Evolutionary conservation across 2,888 invertebrate genomes (phyloP), one percentile per base, ranked within the genome.

Genomic region (Cosmopolites sordidus): DNA sequence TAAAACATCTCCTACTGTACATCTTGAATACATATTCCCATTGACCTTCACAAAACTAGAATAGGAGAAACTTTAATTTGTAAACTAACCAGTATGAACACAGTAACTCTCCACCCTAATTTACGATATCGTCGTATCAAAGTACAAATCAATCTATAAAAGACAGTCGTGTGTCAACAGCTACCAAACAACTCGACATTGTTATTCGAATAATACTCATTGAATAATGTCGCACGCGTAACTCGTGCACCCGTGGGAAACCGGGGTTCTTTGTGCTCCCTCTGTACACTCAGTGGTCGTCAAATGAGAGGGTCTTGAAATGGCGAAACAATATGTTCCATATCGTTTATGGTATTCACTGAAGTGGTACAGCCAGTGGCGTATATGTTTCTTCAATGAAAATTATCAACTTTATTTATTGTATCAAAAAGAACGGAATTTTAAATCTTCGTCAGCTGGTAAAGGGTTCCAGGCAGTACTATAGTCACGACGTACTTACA

Each of bases 221-320:
- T 51, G 49, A 47, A 54, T 56, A 58, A 58, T 48, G 64, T 61
- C 64, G 62, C 56, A 58, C 48, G 62, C 54, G 59, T 27, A 54
- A 58, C 62, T 60, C 62, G 62, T 62, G 63, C 55, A 60, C 63
- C 63, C 64, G 64, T 64, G 64, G 64, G 64, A 64, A 64, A 33
- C 3, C 33, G 33, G 33, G 33, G 33, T 33, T 33, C 33, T 33
- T 33, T 33, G 33, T 33, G n/a, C 33, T 33, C 33, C 33, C 33
- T 33, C n/a, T 33, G 33, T 11, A 33, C n/a, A 12, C 33, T 4
- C 12, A 11, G 33, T 12, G 33, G 12, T 12, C 8, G 33, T 12
- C 33, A 33, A 33, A 33, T 33, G 33, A 33, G 33, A 12, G 33
- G 33, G 33, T 33, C 33, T 12, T 33, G 12, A 33, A 33, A 45